Base-by-base conservation (phyloP, 2,797 vertebrate genomes). In the Premnoplex brunnescens region DNA sequence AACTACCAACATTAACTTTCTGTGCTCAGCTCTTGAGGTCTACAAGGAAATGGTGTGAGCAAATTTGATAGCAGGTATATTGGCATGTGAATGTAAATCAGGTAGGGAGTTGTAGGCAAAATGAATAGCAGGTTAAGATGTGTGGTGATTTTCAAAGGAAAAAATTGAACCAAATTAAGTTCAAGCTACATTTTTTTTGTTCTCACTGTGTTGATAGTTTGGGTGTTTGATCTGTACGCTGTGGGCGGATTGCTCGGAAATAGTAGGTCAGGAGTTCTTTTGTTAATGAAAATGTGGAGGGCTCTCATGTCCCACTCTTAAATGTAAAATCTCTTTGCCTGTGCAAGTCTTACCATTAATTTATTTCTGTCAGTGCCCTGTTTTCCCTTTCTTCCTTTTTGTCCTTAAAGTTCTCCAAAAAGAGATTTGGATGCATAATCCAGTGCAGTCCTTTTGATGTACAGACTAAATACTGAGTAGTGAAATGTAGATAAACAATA, bases 1-100 rank as follows among this genome's bases (percentile, higher is more conserved):
- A 96, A 81, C 68, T 81, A 72, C 84, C 52, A 69, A 30, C 89
- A 94, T 95, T 96, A 95, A 95, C 78, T 95, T 94, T 84, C 93
- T 88, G 2, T 84, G 75, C 64, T 94, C 28, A 68, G 71, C 88
- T 96, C 87, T 91, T 48, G 68, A 88, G 84, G 68, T 91, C 92
- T 96, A 34, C 62, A 58, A 84, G 82, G 95, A 95, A 93, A 94
- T 90, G 60, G 79, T 78, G 85, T 92, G 93, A 96, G 88, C 77
- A 92, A 88, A 94, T 95, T 93, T 96, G 86, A 93, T 92, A 89
- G 76, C 80, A 88, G 80, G 48, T 86, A 63, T 84, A 49, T 86
- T 90, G 91, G 80, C 41, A 64, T 48, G 28, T 90, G 88, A 93
- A 91, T 90, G 48, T 86, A 93, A 95, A 97, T 94, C 82, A 94